Evolutionary conservation across 2,888 invertebrate genomes (phyloP).

Genomic region (Napeogenes sylphis): DNA sequence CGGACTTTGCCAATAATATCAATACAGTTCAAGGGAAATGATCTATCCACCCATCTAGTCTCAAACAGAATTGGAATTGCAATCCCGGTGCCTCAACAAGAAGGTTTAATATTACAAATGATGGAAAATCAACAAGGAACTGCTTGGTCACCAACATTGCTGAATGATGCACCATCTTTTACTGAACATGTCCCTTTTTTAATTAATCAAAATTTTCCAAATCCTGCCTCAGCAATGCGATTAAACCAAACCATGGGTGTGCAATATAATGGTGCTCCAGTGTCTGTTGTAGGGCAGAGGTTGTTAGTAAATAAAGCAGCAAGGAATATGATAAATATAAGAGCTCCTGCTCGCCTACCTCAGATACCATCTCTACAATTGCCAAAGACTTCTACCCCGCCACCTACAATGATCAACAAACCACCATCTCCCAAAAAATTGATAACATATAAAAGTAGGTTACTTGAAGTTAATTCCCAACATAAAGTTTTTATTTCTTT

Average conservation of each 20-base stretch:
- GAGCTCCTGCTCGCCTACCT: conserved; percentile 57
- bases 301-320: conserved; percentile 55
- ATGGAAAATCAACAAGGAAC: conserved; percentile 45
- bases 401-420: conserved; percentile 37
- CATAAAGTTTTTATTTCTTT: conserved; percentile 85
- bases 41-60: conserved; percentile 68
- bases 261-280: conserved; percentile 56
- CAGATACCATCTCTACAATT: conserved; percentile 37
- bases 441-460: conserved; percentile 73
- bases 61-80: conserved; percentile 65
- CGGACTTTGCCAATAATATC: conserved; percentile 64
- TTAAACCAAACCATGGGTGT: conserved; percentile 56
- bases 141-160: conserved; percentile 53
- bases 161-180: conserved; percentile 47
- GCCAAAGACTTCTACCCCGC: conserved; percentile 32
- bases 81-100: conserved; percentile 68
- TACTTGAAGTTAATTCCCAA: conserved; percentile 67
- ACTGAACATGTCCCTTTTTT: conserved; percentile 66
- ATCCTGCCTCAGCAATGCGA: conserved; percentile 67
- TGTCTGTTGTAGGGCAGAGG: conserved; percentile 56
- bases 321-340: conserved; percentile 56
- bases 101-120: conserved; percentile 52
- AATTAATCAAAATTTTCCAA: conserved; percentile 66
- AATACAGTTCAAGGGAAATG: conserved; percentile 67
- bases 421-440: conserved; percentile 62